Evolutionary conservation across 2,797 vertebrate genomes (phyloP).

Genomic region (Podarcis lilfordi): DNA sequence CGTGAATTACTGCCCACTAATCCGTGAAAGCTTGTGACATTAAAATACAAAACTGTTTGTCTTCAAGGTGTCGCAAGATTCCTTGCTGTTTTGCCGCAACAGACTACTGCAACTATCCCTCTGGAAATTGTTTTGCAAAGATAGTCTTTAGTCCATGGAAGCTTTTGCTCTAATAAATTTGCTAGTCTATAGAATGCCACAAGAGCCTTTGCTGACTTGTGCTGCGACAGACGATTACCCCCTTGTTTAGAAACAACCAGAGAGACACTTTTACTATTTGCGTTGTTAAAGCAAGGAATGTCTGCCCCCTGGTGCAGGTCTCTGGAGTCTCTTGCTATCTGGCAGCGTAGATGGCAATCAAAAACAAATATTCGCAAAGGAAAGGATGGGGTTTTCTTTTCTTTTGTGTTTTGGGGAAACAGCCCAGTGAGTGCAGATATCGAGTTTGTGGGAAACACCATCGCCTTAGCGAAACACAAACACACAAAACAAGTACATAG

Average conservation of each 20-base stretch:
- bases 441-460: rapidly evolving
- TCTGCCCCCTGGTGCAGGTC: slow-evolving; percentile 72
- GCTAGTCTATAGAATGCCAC: not conserved
- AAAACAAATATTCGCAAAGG: not conserved
- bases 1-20: too few relatives aligned
- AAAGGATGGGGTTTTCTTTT: rapidly evolving
- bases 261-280: rapidly evolving
- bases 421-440: rapidly evolving
- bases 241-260: not conserved
- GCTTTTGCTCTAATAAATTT: not conserved
- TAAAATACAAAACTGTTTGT: too few relatives aligned
- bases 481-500: not conserved
- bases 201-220: not conserved
- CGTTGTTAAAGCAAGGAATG: slow-evolving; percentile 32
- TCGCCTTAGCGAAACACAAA: not conserved
- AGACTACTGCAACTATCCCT: too few relatives aligned
- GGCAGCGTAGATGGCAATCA: not conserved
- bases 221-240: not conserved
- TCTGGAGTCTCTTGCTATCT: slow-evolving; percentile 26
- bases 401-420: rapidly evolving
- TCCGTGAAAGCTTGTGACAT: too few relatives aligned
- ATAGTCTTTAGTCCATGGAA: not conserved
- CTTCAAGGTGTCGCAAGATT: too few relatives aligned
- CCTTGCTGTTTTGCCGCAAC: too few relatives aligned
- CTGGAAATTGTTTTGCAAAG: not conserved